These are phyloP conservation scores for Amphibalanus amphitrite DNA, from an alignment of 1,140 invertebrate species.

Conservation along the genomic window DNA sequence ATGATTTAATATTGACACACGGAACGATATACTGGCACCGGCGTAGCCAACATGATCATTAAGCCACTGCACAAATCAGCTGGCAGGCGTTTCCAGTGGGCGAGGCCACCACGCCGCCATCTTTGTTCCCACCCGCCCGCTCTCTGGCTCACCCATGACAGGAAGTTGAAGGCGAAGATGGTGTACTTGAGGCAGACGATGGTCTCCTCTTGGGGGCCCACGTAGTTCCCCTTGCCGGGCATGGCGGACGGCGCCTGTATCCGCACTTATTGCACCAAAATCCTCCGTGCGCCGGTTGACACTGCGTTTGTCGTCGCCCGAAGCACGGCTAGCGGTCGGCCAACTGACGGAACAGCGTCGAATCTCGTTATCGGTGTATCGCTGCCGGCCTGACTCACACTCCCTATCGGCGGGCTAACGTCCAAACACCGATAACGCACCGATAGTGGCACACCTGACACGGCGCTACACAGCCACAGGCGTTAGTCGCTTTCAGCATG, in stretches of 20 bases:
- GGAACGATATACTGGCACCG: too few relatives aligned
- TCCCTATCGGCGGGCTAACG: not conserved
- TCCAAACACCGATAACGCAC: not conserved
- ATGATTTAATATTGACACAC: too few relatives aligned
- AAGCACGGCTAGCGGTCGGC: too few relatives aligned
- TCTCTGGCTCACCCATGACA: slow-evolving; percentile 20
- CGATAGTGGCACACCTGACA: not conserved
- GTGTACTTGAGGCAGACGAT: slow-evolving; percentile 18
- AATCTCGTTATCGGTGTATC: not conserved
- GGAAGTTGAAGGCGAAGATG: slow-evolving; percentile 21
- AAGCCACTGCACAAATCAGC: too few relatives aligned
- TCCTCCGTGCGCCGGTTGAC: not conserved
- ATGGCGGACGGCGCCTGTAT: not conserved
- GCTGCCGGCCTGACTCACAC: not conserved
- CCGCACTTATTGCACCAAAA: not conserved
- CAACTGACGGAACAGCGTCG: not conserved
- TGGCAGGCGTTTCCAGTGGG: not conserved
- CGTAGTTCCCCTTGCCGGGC: not conserved
- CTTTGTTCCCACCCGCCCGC: slow-evolving; percentile 14
- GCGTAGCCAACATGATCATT: too few relatives aligned
- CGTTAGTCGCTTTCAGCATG: not conserved
- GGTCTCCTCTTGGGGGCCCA: slow-evolving; percentile 6
- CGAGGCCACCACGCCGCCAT: not conserved
- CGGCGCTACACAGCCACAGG: too few relatives aligned
- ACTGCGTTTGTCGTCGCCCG: not conserved